Conservation (phyloP, 2,888 invertebrate species). For the Macaria notata region DNA sequence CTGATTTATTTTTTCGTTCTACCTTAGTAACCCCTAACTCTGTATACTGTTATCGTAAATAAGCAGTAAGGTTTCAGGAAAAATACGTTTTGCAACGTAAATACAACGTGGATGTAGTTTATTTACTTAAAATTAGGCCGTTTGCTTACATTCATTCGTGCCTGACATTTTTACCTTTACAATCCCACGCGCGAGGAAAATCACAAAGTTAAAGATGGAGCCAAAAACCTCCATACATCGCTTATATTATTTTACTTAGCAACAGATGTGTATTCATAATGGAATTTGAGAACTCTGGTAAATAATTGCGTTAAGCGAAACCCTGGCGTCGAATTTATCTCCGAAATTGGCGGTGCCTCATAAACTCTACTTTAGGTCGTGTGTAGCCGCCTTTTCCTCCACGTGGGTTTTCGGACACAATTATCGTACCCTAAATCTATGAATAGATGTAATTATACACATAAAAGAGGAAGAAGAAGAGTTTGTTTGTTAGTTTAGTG, state of each 20-base stretch:
- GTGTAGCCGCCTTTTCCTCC: constrained; percentile 29
- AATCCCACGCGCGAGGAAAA: constrained; percentile 6
- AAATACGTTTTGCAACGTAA: background rate
- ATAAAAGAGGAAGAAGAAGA: too few species aligned
- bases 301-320: constrained; percentile 51
- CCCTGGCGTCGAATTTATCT: constrained; percentile 32
- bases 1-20: too few species aligned
- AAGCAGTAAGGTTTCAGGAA: too few species aligned
- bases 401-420: constrained; percentile 32
- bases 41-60: too few species aligned
- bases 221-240: constrained; percentile 1
- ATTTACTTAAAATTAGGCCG: constrained; percentile 21
- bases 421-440: constrained; percentile 32
- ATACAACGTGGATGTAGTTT: background rate
- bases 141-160: constrained; percentile 7
- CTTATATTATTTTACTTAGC: constrained; percentile 2
- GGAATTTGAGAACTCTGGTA: constrained; percentile 4
- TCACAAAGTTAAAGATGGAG: constrained; percentile 6
- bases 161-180: constrained; percentile 11
- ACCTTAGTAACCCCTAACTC: too few species aligned
- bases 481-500: too few species aligned
- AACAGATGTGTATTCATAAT: constrained; percentile 8
- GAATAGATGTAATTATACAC: background rate
- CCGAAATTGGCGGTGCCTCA: constrained; percentile 43
- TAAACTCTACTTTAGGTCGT: constrained; percentile 35